These are phyloP conservation scores for Campaea margaritaria DNA, from an alignment of 2,888 invertebrate genomes.

Conservation along the genomic window DNA sequence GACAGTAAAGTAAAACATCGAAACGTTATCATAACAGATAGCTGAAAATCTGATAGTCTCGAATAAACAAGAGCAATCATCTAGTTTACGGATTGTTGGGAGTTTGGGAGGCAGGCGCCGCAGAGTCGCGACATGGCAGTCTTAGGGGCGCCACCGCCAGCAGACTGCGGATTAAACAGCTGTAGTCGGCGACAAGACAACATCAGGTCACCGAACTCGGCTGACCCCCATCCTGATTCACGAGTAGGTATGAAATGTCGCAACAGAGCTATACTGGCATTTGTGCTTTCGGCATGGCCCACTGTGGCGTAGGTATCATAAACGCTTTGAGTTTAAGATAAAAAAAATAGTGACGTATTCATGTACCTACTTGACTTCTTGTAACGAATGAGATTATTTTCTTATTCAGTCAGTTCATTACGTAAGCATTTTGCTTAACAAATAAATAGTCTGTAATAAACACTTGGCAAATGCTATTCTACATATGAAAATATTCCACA, in stretches of 20 bases:
- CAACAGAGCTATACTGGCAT: slow-evolving; percentile 15
- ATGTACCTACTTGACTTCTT: too few species aligned
- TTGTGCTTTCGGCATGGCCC: neutral
- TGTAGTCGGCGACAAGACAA: slow-evolving; percentile 49
- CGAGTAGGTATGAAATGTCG: slow-evolving; percentile 29
- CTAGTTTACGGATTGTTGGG: slow-evolving; percentile 33
- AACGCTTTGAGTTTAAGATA: too few species aligned
- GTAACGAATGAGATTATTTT: too few species aligned
- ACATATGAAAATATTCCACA: neutral
- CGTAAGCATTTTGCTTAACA: too few species aligned
- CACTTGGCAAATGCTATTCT: too few species aligned
- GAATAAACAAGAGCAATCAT: slow-evolving; percentile 38
- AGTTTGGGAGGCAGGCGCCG: slow-evolving; percentile 58
- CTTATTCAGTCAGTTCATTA: too few species aligned
- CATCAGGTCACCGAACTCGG: slow-evolving; percentile 53
- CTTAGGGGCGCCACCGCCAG: slow-evolving; percentile 63
- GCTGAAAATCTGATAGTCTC: slow-evolving; percentile 23
- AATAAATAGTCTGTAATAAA: too few species aligned
- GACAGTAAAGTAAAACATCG: slow-evolving; percentile 10
- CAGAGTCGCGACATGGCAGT: slow-evolving; percentile 64
- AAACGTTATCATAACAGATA: slow-evolving; percentile 14
- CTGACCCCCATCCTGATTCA: slow-evolving; percentile 45
- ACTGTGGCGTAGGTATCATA: too few species aligned
- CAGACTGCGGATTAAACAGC: slow-evolving; percentile 56
- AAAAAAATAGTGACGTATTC: too few species aligned